Evolutionary conservation across 2,797 vertebrate species (phyloP).

Genomic region (Bradypodion pumilum): DNA sequence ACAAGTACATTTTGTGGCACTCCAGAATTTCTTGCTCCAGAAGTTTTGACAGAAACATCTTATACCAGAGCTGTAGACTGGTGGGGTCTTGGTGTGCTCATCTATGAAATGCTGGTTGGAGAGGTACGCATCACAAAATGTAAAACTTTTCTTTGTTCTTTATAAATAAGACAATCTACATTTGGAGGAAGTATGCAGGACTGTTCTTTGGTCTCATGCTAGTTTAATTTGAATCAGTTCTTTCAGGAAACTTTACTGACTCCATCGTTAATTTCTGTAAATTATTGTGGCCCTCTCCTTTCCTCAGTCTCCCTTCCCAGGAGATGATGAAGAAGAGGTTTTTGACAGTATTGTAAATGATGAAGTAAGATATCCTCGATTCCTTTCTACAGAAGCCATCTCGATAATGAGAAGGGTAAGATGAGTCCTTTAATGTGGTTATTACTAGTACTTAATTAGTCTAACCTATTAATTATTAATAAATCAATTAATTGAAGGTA

Average conservation of each 20-base stretch:
- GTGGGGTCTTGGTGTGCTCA: constrained; percentile 98
- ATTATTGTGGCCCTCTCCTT: neutral
- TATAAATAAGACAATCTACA: neutral
- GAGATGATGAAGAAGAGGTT: constrained; percentile 98
- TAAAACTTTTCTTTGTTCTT: neutral
- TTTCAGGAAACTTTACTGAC: neutral
- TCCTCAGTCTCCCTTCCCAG: constrained; percentile 94
- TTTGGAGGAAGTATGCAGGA: neutral
- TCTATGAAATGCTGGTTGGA: constrained; percentile 99
- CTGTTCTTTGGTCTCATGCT: too few relatives aligned
- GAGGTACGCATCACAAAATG: constrained; percentile 82
- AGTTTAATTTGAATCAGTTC: neutral
- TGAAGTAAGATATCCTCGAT: constrained; percentile 96
- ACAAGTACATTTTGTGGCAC: constrained; percentile 99
- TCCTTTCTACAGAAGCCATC: constrained; percentile 97
- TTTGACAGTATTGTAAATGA: constrained; percentile 99
- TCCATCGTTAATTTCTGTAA: constrained; percentile 9
- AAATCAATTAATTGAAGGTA: too few relatives aligned
- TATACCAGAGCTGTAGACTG: constrained; percentile 98
- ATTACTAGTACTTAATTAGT: neutral
- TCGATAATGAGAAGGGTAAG: constrained; percentile 98
- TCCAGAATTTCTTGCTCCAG: constrained; percentile 96
- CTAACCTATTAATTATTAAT: neutral
- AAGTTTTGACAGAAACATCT: constrained; percentile 97
- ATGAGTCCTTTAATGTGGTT: neutral